Percentiles rank a stretch among this genome's conserved stretches.
These are phyloP conservation scores for Acleris cristana DNA, from an alignment of 2,888 invertebrate genomes.

Conservation along the genomic window DNA sequence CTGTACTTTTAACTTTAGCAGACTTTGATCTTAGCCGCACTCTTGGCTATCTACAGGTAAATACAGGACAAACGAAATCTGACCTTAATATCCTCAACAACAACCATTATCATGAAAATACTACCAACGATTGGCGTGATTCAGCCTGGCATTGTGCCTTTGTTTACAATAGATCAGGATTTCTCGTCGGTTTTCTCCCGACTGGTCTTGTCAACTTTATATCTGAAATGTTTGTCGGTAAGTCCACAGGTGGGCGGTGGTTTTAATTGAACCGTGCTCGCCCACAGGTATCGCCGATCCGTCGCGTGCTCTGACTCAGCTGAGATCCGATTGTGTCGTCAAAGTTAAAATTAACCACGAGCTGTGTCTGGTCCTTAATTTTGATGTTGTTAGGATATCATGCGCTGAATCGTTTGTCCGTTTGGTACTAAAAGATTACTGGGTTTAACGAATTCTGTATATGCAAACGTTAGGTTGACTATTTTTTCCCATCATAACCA, in stretches of 20 bases:
- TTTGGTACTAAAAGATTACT: too few relatives aligned
- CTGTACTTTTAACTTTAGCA: too few relatives aligned
- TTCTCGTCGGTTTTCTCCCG: slow-evolving; percentile 22
- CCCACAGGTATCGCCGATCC: slow-evolving; percentile 36
- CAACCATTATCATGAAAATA: too few relatives aligned
- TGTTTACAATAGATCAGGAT: slow-evolving; percentile 7
- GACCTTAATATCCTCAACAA: too few relatives aligned
- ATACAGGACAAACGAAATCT: too few relatives aligned
- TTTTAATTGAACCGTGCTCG: slow-evolving; percentile 39
- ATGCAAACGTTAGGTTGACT: too few relatives aligned
- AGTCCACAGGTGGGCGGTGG: slow-evolving; percentile 36
- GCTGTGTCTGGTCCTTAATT: background rate
- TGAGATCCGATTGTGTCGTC: slow-evolving; percentile 22
- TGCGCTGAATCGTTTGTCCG: too few relatives aligned
- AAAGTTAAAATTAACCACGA: slow-evolving; percentile 13
- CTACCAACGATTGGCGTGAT: too few relatives aligned
- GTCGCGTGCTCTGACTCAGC: slow-evolving; percentile 37
- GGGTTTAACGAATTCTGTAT: too few relatives aligned
- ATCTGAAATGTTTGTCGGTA: slow-evolving; percentile 14
- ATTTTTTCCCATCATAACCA: too few relatives aligned
- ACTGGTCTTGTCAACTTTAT: slow-evolving; percentile 17
- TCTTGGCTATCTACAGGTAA: too few relatives aligned
- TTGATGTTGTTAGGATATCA: background rate
- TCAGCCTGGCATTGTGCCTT: slow-evolving; percentile 1
- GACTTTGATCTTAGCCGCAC: too few relatives aligned